phyloP scores from a whole-genome alignment of 2,113 vertebrate genomes.

The Dromaius novaehollandiae region DNA sequence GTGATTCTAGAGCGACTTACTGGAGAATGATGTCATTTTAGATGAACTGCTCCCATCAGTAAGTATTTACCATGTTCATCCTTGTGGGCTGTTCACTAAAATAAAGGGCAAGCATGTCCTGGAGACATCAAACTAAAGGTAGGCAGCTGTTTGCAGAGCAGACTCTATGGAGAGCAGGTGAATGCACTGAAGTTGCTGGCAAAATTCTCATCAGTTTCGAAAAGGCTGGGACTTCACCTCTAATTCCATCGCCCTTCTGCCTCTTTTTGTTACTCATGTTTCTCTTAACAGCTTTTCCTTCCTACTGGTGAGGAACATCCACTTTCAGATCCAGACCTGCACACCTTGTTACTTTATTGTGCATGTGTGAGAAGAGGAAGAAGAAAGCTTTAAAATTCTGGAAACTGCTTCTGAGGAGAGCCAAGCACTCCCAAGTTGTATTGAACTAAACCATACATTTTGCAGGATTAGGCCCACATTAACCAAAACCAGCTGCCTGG shows the following conservation, averaged over 20 bases:
- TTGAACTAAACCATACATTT: neutral
- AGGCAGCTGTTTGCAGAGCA: neutral
- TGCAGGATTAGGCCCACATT: neutral
- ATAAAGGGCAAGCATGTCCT: neutral
- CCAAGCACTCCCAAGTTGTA: neutral
- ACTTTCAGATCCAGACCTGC: neutral
- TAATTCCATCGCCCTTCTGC: neutral
- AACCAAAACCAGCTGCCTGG: conserved; percentile 9
- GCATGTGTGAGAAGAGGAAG: neutral
- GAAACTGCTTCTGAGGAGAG: neutral
- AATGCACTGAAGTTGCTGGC: neutral
- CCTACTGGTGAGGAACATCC: neutral
- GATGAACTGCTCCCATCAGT: neutral
- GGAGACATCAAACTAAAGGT: neutral
- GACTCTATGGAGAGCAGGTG: fast-evolving
- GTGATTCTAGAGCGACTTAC: neutral
- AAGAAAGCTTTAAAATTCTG: neutral
- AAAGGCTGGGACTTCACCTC: neutral
- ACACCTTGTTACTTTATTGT: neutral
- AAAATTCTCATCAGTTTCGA: neutral
- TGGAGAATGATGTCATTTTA: neutral
- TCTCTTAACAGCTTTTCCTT: neutral
- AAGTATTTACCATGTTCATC: neutral
- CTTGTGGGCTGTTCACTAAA: neutral
- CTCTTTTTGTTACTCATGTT: neutral